A percentile compares a stretch with the other conserved stretches of the same genome.
Evolutionary conservation across 2,113 vertebrate genomes (phyloP).

Genomic region (Microtus richardsoni): DNA sequence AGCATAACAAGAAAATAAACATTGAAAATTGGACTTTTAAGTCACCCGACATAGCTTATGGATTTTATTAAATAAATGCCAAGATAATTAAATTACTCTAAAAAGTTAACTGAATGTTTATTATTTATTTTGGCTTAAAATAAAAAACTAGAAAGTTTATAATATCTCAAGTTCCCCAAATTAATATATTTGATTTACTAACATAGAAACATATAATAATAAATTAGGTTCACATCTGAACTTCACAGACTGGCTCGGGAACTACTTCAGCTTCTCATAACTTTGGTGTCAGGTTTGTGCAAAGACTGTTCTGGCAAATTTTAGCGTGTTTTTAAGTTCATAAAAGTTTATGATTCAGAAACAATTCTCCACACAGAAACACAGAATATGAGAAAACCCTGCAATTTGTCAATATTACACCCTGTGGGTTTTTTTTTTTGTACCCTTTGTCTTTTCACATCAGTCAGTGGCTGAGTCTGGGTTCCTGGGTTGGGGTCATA

Average conservation of each 20-base stretch:
- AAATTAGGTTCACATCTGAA: constrained; percentile 61
- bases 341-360: background rate
- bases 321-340: background rate
- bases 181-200: constrained; percentile 78
- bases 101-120: constrained; percentile 73
- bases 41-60: constrained; percentile 49
- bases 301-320: constrained; percentile 9
- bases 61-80: constrained; percentile 77
- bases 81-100: constrained; percentile 78
- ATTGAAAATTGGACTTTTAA: constrained; percentile 64
- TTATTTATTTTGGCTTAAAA: constrained; percentile 78
- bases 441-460: background rate
- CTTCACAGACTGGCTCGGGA: constrained; percentile 9
- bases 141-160: constrained; percentile 65
- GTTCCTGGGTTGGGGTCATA: background rate
- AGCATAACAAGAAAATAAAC: constrained; percentile 76
- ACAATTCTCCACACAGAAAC: constrained; percentile 5
- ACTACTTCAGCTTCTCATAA: background rate
- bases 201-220: constrained; percentile 73
- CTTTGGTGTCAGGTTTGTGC: background rate
- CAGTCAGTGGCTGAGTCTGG: background rate
- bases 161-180: constrained; percentile 66
- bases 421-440: background rate
- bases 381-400: background rate
- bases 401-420: background rate